Evolutionary conservation across 2,888 invertebrate genomes (phyloP), one percentile per base, ranked within the genome.

Genomic region (Terebella lapidaria): DNA sequence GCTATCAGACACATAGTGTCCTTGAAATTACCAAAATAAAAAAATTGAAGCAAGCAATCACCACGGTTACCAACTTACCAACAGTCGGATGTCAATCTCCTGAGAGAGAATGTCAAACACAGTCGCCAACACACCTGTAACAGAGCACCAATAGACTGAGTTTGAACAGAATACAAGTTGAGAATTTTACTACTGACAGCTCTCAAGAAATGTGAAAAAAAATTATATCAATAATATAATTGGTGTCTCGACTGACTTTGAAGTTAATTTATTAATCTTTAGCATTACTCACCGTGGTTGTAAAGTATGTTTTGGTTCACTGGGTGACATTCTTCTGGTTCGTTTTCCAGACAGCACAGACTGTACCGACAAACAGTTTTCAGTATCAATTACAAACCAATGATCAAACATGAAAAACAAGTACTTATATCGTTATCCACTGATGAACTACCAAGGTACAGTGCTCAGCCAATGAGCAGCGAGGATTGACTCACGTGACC

Each of bases 241-340:
- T n/a, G n/a, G n/a, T n/a, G n/a, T n/a, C n/a, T n/a, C n/a, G n/a
- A n/a, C n/a, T n/a, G n/a, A n/a, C n/a, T n/a, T n/a, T n/a, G n/a
- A n/a, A n/a, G n/a, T n/a, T n/a, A n/a, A n/a, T n/a, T n/a, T n/a
- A n/a, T n/a, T n/a, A n/a, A n/a, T n/a, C n/a, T n/a, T n/a, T n/a
- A n/a, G n/a, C n/a, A n/a, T n/a, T 51, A 64, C 71, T 67, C 61
- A 77, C 77, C 78, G 54, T 77, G 77, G 62, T 78, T 79, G 62
- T 76, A 77, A 56, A 80, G 72, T 58, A 80, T 78, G 62, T 74
- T 77, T 61, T 80, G 80, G 66, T 80, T 80, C 76, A 80, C 77
- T 2, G 77, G 76, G 59, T 80, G 80, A 0, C 74, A 72, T 60
- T 78, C 77, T 60, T 77, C 77, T 3, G 77, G 76, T 2, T 77